phyloP scores from a whole-genome alignment of 2,888 invertebrate genomes.

The Acanthosepion esculentum region DNA sequence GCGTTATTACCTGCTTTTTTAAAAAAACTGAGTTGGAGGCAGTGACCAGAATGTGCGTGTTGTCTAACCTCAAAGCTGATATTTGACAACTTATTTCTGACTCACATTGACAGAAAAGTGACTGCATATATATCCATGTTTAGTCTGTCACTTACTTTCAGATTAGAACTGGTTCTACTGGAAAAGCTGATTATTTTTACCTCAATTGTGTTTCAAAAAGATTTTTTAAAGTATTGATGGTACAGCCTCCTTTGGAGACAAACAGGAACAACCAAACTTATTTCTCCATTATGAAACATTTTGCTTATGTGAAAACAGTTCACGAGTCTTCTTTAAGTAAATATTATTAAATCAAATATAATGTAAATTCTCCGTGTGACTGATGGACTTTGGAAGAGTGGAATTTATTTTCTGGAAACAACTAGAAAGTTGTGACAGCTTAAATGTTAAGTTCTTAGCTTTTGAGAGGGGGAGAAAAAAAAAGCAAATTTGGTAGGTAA shows the following conservation, averaged over 20 bases:
- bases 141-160: neutral
- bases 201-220: neutral
- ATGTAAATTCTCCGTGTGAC: neutral
- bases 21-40: neutral
- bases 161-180: slow-evolving; percentile 9
- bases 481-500: neutral
- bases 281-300: neutral
- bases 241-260: neutral
- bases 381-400: no score
- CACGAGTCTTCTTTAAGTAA: neutral
- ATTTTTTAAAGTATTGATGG: neutral
- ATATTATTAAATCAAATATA: neutral
- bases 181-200: neutral
- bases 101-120: neutral
- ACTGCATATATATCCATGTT: neutral
- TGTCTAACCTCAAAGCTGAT: neutral
- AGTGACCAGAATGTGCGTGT: neutral
- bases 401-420: no score
- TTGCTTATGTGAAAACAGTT: neutral
- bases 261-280: neutral
- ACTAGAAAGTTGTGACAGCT: neutral
- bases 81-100: no score
- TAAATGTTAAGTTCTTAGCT: neutral
- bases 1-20: neutral
- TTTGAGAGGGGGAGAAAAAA: neutral